Conservation (phyloP, 2,888 invertebrate species). For the Caenorhabditis imperialis region DNA sequence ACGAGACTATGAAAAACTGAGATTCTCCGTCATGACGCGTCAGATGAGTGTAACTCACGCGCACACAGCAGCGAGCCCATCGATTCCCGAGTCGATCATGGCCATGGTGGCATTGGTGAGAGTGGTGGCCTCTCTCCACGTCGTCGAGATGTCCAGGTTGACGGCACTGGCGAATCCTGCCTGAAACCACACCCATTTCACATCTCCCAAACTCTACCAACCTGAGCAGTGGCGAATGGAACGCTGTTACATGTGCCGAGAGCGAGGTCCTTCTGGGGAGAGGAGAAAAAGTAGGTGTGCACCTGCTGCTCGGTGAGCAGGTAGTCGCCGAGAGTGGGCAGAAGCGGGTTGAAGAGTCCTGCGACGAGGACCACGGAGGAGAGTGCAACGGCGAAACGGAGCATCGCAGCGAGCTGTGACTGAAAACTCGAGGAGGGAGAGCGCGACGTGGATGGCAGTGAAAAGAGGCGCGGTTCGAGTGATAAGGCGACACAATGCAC, state of each 20-base stretch:
- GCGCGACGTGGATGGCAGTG: slow-evolving; percentile 17
- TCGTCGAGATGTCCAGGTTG: slow-evolving; percentile 27
- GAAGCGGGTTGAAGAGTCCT: slow-evolving; percentile 39
- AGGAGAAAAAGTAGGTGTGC: slow-evolving; percentile 35
- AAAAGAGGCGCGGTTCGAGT: slow-evolving; percentile 29
- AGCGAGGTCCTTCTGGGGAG: slow-evolving; percentile 5
- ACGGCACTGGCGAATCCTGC: slow-evolving; percentile 48
- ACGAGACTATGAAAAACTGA: no score
- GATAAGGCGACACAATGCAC: slow-evolving; percentile 25
- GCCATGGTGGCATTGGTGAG: slow-evolving; percentile 47
- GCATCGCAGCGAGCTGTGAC: slow-evolving; percentile 9
- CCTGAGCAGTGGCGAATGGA: slow-evolving; percentile 47
- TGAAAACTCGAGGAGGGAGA: neutral
- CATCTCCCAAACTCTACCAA: neutral
- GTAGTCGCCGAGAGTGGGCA: slow-evolving; percentile 44
- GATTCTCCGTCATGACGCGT: neutral
- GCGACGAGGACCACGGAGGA: slow-evolving; percentile 21
- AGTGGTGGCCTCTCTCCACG: slow-evolving; percentile 42
- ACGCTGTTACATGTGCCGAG: slow-evolving; percentile 37
- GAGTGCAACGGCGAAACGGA: slow-evolving; percentile 25
- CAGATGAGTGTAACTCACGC: slow-evolving; percentile 18
- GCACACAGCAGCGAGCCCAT: slow-evolving; percentile 52
- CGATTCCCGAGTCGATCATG: slow-evolving; percentile 48
- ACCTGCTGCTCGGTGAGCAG: slow-evolving; percentile 36
- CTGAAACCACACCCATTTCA: neutral